Base-by-base conservation (phyloP, 92 coral and sea anemone species). In the Montipora capitata region DNA sequence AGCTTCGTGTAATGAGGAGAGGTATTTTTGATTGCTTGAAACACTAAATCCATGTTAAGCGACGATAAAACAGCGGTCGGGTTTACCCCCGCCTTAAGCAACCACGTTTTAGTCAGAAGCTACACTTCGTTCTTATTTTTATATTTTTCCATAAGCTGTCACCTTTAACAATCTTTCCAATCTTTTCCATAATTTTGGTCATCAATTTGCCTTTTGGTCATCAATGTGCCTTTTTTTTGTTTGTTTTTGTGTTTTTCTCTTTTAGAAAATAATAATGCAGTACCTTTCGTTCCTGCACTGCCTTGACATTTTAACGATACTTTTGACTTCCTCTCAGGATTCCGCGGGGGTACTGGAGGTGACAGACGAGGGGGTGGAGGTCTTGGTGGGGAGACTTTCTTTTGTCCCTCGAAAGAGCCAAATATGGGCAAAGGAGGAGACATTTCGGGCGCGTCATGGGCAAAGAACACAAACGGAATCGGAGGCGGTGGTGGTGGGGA, bases 361-460 rank as follows among this genome's bases (percentile, higher is more conserved):
- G 65, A 75, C 48, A 51, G 18, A 5, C 66, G 79, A 20, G 79
- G 79, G 41, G 79, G 79, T 27, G 79, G 79, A 75, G 79, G 79
- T 3, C 59, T 17, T 39, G 79, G 79, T 2, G 79, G 64, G 0
- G 79, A 75, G 15, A 75, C 79, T 3, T 52, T 52, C 17, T 20
- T 27, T 54, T 73, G 78, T 48, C 40, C 78, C 35, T 1, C 2
- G 35, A 27, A 27, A 27, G 35, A 27, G 35, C 66, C 58, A 72
- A 15, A 14, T 43, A 72, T 75, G 27, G 79, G 79, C 3, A 75
- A 75, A 54, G 79, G 79, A 75, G 65, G 65, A 51, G 79, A 75
- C 20, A 52, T 52, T 27, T 40, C 75, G 10, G 9, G 48, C 13
- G 66, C 17, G 38, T 4, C 66, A 1, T 74, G 78, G 78, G 78